Percentiles rank a stretch among this genome's conserved stretches.
phyloP scores from a whole-genome alignment of 2,113 vertebrate genomes.

The Monarcha castaneiventris region DNA sequence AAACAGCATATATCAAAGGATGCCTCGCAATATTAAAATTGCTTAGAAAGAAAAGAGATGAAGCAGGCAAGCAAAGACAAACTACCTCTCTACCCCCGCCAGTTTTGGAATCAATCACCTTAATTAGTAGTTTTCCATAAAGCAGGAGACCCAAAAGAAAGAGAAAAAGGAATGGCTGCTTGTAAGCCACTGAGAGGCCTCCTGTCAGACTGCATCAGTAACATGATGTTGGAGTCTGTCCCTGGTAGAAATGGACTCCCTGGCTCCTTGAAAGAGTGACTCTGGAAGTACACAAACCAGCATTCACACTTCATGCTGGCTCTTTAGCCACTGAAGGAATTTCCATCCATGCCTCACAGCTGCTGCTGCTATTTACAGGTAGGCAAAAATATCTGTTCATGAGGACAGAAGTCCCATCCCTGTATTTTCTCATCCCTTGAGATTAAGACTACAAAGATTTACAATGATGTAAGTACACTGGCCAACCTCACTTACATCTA shows the following conservation, averaged over 20 bases:
- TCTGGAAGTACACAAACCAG: not conserved
- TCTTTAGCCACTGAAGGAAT: not conserved
- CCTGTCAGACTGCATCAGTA: not conserved
- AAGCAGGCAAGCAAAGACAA: not conserved
- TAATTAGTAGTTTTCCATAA: not conserved
- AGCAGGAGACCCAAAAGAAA: not conserved
- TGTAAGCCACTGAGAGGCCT: not conserved
- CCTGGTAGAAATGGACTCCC: not conserved
- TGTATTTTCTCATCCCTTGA: not conserved
- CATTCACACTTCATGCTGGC: not conserved
- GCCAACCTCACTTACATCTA: slow-evolving; percentile 84
- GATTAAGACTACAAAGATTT: not conserved
- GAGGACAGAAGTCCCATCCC: not conserved
- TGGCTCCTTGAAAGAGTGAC: not conserved
- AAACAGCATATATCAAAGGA: not conserved
- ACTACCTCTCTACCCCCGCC: not conserved
- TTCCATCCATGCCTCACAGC: rapidly evolving
- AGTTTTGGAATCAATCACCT: not conserved
- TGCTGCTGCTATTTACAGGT: not conserved
- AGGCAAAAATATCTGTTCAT: not conserved
- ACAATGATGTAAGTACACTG: not conserved
- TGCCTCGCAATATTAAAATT: not conserved
- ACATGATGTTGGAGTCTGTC: not conserved
- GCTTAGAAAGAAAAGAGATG: not conserved
- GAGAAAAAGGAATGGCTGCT: not conserved